Percentiles rank a stretch among this genome's conserved stretches.
Conservation (phyloP, 2,113 vertebrate genomes). For the Larimichthys crocea region DNA sequence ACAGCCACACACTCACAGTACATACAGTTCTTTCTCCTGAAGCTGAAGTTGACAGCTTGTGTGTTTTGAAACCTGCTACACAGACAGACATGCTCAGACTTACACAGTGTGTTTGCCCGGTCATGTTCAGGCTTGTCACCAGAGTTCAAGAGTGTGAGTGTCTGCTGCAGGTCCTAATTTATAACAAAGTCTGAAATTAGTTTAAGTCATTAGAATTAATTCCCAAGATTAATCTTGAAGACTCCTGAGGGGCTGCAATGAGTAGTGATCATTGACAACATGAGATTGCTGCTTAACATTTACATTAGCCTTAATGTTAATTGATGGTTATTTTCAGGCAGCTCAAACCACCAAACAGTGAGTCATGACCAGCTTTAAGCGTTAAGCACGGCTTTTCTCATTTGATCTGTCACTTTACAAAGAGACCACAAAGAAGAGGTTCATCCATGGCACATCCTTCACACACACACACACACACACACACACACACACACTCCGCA, state of each 20-base stretch:
- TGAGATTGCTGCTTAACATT: background rate
- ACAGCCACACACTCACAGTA: slow-evolving; percentile 3
- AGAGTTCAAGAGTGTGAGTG: slow-evolving; percentile 26
- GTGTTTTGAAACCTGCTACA: slow-evolving; percentile 43
- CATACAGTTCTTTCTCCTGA: slow-evolving; percentile 23
- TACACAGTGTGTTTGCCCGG: slow-evolving; percentile 26
- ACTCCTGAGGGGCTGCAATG: background rate
- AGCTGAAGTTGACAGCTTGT: slow-evolving; percentile 33
- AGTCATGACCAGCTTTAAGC: slow-evolving; percentile 18
- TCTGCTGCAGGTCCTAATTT: slow-evolving; percentile 23
- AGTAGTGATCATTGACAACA: background rate
- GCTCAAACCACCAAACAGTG: slow-evolving; percentile 16
- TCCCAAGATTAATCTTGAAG: slow-evolving; percentile 29
- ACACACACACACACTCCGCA: background rate
- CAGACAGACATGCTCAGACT: slow-evolving; percentile 63
- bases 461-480: slow-evolving; percentile 30
- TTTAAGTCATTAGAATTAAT: slow-evolving; percentile 23
- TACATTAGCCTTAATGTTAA: slow-evolving; percentile 24
- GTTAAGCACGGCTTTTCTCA: slow-evolving; percentile 33
- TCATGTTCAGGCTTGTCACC: slow-evolving; percentile 70
- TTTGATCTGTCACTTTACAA: slow-evolving; percentile 20
- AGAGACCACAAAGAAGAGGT: slow-evolving; percentile 4
- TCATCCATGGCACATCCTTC: slow-evolving; percentile 15
- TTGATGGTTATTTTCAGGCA: slow-evolving; percentile 20
- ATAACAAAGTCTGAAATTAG: slow-evolving; percentile 30